Percentiles rank a stretch among this genome's conserved stretches.
Evolutionary conservation across 2,797 vertebrate genomes (phyloP).

Genomic region (Alca torda): DNA sequence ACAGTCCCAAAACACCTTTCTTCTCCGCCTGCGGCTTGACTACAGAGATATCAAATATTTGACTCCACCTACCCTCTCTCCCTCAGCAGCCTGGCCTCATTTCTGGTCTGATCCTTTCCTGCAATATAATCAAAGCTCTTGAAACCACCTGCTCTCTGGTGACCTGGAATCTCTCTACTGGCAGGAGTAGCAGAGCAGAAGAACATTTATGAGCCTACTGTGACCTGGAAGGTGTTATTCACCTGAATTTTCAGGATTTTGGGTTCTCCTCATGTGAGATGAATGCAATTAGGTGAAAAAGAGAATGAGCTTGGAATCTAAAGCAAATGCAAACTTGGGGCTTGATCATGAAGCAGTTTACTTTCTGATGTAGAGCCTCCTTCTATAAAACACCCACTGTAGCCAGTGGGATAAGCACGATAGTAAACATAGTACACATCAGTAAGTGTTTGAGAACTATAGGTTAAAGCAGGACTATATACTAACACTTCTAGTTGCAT

Average conservation of each 20-base stretch:
- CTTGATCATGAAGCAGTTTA: not conserved
- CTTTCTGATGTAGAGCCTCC: not conserved
- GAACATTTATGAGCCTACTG: not conserved
- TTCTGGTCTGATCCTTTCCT: constrained; percentile 22
- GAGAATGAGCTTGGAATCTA: not conserved
- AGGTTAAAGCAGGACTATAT: not conserved
- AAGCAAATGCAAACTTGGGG: not conserved
- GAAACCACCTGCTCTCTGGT: not conserved
- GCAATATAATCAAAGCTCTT: constrained; percentile 7
- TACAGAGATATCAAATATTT: not conserved
- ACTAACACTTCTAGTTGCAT: not conserved
- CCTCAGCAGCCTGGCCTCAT: constrained; percentile 31
- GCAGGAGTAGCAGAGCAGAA: not conserved
- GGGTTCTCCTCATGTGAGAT: not conserved
- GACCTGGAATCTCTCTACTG: not conserved
- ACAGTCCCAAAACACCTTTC: not conserved
- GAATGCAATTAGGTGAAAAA: not conserved
- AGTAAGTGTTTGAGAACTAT: not conserved
- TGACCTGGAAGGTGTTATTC: not conserved
- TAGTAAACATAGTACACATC: not conserved
- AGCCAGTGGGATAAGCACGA: not conserved
- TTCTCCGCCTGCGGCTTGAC: not conserved
- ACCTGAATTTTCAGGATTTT: not conserved
- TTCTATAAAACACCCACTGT: not conserved
- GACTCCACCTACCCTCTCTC: not conserved